Conservation (phyloP, 2,888 invertebrate genomes). For the Stomorhina lunata region DNA sequence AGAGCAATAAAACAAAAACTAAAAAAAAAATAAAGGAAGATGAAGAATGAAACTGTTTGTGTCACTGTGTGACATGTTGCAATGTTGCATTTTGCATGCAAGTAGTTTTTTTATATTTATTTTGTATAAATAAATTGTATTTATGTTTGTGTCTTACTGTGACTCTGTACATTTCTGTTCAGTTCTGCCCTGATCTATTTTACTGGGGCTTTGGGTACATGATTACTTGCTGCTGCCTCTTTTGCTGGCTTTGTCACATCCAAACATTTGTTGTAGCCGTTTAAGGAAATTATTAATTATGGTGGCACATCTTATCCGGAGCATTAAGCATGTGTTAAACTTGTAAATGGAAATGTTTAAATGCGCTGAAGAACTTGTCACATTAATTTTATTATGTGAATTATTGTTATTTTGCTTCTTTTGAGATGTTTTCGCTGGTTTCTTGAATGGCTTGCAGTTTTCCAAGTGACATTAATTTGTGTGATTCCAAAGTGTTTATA, state of each 20-base stretch:
- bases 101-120: too few species aligned
- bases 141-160: constrained; percentile 51
- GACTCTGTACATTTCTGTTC: background rate
- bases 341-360: constrained; percentile 70
- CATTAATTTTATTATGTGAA: constrained; percentile 70
- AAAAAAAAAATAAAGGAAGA: background rate
- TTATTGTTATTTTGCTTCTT: constrained; percentile 56
- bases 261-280: constrained; percentile 21
- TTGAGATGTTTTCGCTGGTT: constrained; percentile 6
- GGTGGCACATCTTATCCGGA: constrained; percentile 67
- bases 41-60: constrained; percentile 48
- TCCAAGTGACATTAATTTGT: constrained; percentile 27
- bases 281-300: constrained; percentile 70
- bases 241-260: constrained; percentile 32
- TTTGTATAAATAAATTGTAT: constrained; percentile 56
- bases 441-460: background rate
- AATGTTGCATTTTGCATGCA: constrained; percentile 56
- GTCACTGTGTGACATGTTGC: constrained; percentile 62
- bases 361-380: constrained; percentile 69
- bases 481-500: constrained; percentile 5
- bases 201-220: constrained; percentile 37
- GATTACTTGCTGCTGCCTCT: too few species aligned
- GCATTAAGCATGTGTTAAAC: constrained; percentile 67
- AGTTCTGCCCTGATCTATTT: constrained; percentile 6
- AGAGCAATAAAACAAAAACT: background rate